Evolutionary conservation across 2,888 invertebrate genomes (phyloP), one percentile per base, ranked within the genome.

Genomic region (Terebella lapidaria): DNA sequence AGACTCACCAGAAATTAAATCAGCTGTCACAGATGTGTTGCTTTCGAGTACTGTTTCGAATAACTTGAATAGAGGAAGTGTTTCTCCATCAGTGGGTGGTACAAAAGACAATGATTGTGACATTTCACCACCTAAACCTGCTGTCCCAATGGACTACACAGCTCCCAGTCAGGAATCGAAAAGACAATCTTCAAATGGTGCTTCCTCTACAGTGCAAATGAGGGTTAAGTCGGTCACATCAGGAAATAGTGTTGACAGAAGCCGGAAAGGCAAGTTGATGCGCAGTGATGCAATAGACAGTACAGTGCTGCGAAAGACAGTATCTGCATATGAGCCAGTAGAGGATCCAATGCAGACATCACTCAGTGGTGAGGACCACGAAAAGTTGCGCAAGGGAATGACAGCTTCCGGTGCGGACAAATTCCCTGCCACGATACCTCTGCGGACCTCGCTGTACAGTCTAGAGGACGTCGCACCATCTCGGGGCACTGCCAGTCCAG

Each of bases 321-420:
- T n/a, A n/a, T n/a, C n/a, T n/a, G n/a, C n/a, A n/a, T n/a, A n/a
- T n/a, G n/a, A n/a, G n/a, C n/a, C n/a, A n/a, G n/a, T n/a, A n/a
- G n/a, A n/a, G n/a, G n/a, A n/a, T n/a, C n/a, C n/a, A n/a, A n/a
- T n/a, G n/a, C n/a, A n/a, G n/a, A n/a, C n/a, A n/a, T n/a, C n/a
- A n/a, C n/a, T n/a, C n/a, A n/a, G n/a, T n/a, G n/a, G n/a, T n/a
- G n/a, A n/a, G n/a, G n/a, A n/a, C n/a, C n/a, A n/a, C n/a, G n/a
- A n/a, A n/a, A 59, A 62, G 56, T 18, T 15, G 35, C 49, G 49
- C 49, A 57, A 57, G 27, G 60, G 62, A 20, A 65, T 65, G 65
- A 65, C 65, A 4, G 26, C 58, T 3, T 53, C 26, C 10, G 65
- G 65, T 4, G 56, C 49, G 0, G 65, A 65, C 35, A 28, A 60